phyloP scores from a whole-genome alignment of 37 sponge, comb jelly and placozoan species.

The Ephydatia muelleri region DNA sequence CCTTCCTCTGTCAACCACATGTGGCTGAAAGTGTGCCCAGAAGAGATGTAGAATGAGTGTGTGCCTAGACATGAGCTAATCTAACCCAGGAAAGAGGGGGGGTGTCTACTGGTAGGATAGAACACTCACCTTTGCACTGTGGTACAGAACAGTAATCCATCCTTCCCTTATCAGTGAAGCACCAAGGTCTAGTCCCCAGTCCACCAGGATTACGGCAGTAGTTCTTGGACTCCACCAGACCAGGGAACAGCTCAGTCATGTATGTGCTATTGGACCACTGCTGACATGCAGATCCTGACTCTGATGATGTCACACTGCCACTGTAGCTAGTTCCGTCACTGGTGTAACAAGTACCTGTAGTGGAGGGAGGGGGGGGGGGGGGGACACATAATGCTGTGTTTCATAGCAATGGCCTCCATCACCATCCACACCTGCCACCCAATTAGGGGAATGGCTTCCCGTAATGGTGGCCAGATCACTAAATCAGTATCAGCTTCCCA shows the following conservation, averaged over 20 bases:
- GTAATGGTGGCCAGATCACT: no score
- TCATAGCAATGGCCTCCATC: no score
- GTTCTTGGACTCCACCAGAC: constrained; percentile 30
- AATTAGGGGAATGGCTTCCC: no score
- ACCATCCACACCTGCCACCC: no score
- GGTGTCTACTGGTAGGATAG: no score
- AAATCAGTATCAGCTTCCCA: no score
- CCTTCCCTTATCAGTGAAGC: constrained; percentile 25
- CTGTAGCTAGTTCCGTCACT: constrained; percentile 38
- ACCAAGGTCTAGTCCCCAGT: constrained; percentile 64
- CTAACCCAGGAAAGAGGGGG: no score
- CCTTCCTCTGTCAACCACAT: no score
- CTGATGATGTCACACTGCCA: constrained; percentile 27
- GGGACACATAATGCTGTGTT: no score
- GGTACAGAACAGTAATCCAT: background rate
- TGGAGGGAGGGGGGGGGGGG: background rate
- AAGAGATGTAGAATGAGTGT: no score
- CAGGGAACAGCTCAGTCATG: constrained; percentile 38
- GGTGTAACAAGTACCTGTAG: background rate
- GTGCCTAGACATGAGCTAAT: no score
- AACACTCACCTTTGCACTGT: background rate
- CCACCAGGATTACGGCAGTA: constrained; percentile 81
- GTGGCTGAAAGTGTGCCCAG: no score
- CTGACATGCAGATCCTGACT: constrained; percentile 33
- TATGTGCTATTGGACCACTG: constrained; percentile 49